Evolutionary conservation across 2,888 invertebrate genomes (phyloP), one percentile per base, ranked within the genome.

Genomic region (Cephonodes hylas): DNA sequence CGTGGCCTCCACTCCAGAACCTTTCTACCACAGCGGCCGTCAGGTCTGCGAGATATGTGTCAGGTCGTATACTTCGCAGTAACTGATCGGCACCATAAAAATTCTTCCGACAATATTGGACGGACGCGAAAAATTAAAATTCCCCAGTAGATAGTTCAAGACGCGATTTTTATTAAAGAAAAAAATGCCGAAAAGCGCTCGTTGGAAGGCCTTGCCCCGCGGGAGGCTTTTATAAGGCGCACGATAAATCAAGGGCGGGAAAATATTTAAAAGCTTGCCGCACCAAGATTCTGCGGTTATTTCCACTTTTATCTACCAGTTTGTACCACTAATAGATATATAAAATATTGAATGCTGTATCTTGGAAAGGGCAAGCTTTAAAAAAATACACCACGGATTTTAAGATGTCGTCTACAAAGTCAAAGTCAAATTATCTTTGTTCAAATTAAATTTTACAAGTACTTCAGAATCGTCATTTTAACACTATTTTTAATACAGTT

Each of bases 191-290:
- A 77, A 81, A 80, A 78, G 70, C 75, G 70, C 66, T 72, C 70
- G 61, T 63, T 65, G 66, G 74, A 71, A 76, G 74, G 70, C 75
- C 72, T 38, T 63, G 75, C 81, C 78, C 81, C 68, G 80, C 78
- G 79, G 83, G 82, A 79, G 76, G 80, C 82, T 81, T 82, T 83
- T 72, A 69, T 90, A 89, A 89, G 83, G 86, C 85, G 79, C 75
- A 79, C 86, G 76, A 90, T 91, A 90, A 91, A 91, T 91, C 91
- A 89, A 84, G 87, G 84, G 81, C 83, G 85, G 83, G 83, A 77
- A 89, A 89, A 90, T 90, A 90, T 90, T 91, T 90, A 89, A 90
- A 89, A 89, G 89, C 89, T 85, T 88, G 89, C 89, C 87, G 85
- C 86, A 79, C 77, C 79, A 84, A 79, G 81, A 80, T 82, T 83